phyloP scores from a whole-genome alignment of 2,797 vertebrate genomes.

The Arrhamphus sclerolepis region DNA sequence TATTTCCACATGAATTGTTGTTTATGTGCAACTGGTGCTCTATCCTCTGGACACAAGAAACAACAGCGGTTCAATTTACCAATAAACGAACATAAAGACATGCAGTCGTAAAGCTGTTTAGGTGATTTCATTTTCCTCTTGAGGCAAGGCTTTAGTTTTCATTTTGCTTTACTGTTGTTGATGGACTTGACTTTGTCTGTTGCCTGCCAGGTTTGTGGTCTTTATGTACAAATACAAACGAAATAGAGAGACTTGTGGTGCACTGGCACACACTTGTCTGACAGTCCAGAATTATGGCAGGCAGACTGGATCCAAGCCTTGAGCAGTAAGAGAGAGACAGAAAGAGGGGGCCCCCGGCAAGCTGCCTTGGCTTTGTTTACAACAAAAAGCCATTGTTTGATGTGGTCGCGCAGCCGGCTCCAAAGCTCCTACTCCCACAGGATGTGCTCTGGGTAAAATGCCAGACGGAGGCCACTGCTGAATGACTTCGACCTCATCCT shows the following conservation, averaged over 20 bases:
- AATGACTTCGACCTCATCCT: slow-evolving; percentile 73
- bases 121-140: slow-evolving; percentile 66
- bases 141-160: slow-evolving; percentile 56
- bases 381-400: slow-evolving; percentile 88
- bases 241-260: slow-evolving; percentile 57
- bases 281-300: slow-evolving; percentile 68
- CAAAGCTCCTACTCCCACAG: slow-evolving; percentile 83
- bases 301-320: slow-evolving; percentile 62
- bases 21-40: slow-evolving; percentile 42
- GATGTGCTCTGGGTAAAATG: slow-evolving; percentile 84
- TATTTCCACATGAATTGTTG: slow-evolving; percentile 40
- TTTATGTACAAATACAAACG: slow-evolving; percentile 71
- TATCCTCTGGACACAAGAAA: slow-evolving; percentile 48
- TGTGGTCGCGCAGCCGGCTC: slow-evolving; percentile 80
- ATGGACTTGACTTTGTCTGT: slow-evolving; percentile 66
- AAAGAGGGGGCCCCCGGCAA: slow-evolving; percentile 76
- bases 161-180: slow-evolving; percentile 52
- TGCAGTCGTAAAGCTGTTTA: slow-evolving; percentile 52
- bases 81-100: slow-evolving; percentile 61
- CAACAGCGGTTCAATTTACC: slow-evolving; percentile 43
- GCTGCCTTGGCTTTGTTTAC: slow-evolving; percentile 86
- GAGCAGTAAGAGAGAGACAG: slow-evolving; percentile 49
- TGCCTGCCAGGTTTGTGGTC: slow-evolving; percentile 61
- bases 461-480: slow-evolving; percentile 80
- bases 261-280: slow-evolving; percentile 71